A percentile compares a stretch with the other conserved stretches of the same genome.
Conservation (phyloP, 1,140 invertebrate genomes). For the Acromyrmex echinatior region DNA sequence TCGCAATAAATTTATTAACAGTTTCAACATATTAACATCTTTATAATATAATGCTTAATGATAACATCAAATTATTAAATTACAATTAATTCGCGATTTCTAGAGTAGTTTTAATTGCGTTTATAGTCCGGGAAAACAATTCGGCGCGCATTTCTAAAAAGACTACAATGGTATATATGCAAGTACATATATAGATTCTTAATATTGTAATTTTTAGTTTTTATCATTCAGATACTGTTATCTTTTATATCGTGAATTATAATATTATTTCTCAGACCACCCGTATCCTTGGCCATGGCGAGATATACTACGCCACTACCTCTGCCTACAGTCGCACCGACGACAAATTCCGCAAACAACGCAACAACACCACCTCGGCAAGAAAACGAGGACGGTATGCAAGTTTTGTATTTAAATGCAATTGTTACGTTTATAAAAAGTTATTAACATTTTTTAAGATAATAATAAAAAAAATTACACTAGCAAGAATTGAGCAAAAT, state of each 20-base stretch:
- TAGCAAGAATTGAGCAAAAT: not conserved
- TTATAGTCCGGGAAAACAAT: no score
- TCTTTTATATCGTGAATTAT: conserved; percentile 14
- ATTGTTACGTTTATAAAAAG: not conserved
- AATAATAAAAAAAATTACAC: not conserved
- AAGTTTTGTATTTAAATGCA: not conserved
- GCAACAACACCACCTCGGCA: conserved; percentile 86
- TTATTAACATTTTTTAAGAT: not conserved
- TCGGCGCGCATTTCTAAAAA: no score
- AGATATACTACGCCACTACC: conserved; percentile 84
- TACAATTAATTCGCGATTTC: no score
- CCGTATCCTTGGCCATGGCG: conserved; percentile 87
- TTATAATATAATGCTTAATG: no score
- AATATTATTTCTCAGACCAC: conserved; percentile 84
- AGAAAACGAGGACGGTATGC: conserved; percentile 86
- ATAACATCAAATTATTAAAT: no score
- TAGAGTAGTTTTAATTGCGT: no score
- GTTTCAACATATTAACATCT: no score
- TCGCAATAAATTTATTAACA: no score
- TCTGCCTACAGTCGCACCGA: conserved; percentile 84
- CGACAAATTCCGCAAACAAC: conserved; percentile 85
- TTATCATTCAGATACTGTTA: not conserved
- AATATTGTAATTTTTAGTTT: not conserved
- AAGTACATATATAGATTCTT: no score
- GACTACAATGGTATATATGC: no score